Evolutionary conservation across 2,797 vertebrate species (phyloP).

Genomic region (Sarcoramphus papa): DNA sequence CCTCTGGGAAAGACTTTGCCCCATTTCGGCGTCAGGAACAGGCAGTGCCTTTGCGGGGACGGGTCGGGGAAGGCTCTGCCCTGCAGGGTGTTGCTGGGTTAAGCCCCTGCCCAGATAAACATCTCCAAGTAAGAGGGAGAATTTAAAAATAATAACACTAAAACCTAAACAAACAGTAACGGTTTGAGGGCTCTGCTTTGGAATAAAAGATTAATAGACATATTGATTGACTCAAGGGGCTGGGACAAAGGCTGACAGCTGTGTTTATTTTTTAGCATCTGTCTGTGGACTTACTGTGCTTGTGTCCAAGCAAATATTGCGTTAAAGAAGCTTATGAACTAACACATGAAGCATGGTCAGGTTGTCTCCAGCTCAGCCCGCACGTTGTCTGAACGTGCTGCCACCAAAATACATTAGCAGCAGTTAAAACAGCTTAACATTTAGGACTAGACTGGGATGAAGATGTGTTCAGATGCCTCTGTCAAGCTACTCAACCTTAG

Average conservation of each 20-base stretch:
- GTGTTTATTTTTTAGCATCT: conserved; percentile 24
- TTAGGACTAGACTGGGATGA: not conserved
- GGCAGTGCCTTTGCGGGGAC: not conserved
- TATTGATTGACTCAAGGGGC: conserved; percentile 14
- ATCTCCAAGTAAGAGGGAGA: not conserved
- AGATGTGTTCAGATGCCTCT: not conserved
- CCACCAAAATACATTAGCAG: not conserved
- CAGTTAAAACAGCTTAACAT: not conserved
- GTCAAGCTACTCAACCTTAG: not conserved
- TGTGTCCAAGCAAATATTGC: conserved; percentile 17
- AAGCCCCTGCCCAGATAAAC: not conserved
- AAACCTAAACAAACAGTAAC: not conserved
- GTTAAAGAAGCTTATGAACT: conserved; percentile 6
- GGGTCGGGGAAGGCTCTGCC: not conserved
- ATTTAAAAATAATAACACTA: not conserved
- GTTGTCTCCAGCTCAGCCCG: not conserved
- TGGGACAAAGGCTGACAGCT: conserved; percentile 44
- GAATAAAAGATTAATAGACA: conserved; percentile 13
- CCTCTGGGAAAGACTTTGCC: not conserved
- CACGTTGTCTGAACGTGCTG: not conserved
- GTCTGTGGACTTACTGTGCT: conserved; percentile 10
- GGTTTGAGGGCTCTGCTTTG: conserved; percentile 8
- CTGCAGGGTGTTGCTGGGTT: not conserved
- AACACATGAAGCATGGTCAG: not conserved
- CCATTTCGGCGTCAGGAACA: not conserved